Evolutionary conservation across 1,140 invertebrate genomes (phyloP).

Genomic region (Listronotus bonariensis): DNA sequence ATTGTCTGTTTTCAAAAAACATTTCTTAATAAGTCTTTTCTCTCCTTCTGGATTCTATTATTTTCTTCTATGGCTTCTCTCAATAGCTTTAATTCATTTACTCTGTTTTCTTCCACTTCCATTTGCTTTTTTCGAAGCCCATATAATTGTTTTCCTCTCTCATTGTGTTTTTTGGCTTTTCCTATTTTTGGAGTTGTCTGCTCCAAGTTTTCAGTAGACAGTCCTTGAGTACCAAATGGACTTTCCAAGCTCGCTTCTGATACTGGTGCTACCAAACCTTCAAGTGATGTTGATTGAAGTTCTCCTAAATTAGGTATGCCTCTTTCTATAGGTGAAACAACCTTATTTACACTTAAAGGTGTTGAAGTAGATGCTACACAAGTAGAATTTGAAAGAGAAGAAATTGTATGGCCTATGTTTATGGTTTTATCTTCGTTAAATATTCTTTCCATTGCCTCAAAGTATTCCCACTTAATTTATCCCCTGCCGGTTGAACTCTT

Average conservation of each 20-base stretch:
- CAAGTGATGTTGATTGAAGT: neutral
- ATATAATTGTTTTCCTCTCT: constrained; percentile 1
- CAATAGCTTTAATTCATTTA: no score
- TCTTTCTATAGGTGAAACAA: neutral
- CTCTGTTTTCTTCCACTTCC: no score
- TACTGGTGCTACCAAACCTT: neutral
- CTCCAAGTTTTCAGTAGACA: neutral
- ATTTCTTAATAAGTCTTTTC: no score
- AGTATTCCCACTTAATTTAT: no score
- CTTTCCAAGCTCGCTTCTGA: neutral
- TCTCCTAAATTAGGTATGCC: neutral
- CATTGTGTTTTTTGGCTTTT: neutral
- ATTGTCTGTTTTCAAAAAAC: no score
- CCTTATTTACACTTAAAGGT: neutral
- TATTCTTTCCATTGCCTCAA: neutral
- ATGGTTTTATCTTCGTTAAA: constrained; percentile 6
- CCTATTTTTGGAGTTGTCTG: neutral
- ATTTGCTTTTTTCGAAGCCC: constrained; percentile 3
- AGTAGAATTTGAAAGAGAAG: constrained; percentile 1
- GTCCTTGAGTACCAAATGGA: constrained; percentile 1
- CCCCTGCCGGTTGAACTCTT: no score
- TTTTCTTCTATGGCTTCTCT: no score
- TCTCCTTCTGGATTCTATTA: no score
- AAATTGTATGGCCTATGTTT: constrained; percentile 8
- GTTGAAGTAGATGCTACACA: neutral